Conservation (phyloP, 2,797 vertebrate species). For the Rallus crepitans region DNA sequence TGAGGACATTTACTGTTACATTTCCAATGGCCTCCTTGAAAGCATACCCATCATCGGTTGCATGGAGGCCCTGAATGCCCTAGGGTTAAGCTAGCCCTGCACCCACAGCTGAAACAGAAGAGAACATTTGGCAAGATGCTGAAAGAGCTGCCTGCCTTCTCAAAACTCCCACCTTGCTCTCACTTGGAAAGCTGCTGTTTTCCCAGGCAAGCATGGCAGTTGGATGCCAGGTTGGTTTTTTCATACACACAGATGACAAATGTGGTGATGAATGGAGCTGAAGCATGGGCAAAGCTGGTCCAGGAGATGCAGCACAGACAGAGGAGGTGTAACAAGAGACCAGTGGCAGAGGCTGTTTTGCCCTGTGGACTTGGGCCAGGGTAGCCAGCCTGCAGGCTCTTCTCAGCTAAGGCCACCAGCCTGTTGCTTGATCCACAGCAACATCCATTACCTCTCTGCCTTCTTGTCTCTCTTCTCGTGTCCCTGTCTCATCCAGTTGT, state of each 20-base stretch:
- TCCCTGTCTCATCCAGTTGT: neutral
- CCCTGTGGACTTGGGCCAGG: neutral
- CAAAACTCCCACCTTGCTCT: constrained; percentile 66
- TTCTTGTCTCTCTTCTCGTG: neutral
- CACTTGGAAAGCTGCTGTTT: constrained; percentile 45
- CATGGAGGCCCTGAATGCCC: neutral
- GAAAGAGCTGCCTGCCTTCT: constrained; percentile 70
- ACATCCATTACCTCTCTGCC: neutral
- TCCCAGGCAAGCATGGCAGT: constrained; percentile 42
- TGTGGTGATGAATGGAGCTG: constrained; percentile 17
- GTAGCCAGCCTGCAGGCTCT: neutral
- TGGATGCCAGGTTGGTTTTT: constrained; percentile 30
- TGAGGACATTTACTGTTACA: constrained; percentile 11
- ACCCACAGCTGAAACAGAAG: constrained; percentile 62
- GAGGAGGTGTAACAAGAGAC: neutral
- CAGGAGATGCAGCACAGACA: neutral
- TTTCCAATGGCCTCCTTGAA: constrained; percentile 36
- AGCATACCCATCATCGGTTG: neutral
- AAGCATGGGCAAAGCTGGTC: neutral
- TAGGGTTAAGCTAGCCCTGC: constrained; percentile 31
- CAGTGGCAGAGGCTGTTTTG: neutral
- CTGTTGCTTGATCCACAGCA: neutral
- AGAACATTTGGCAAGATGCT: constrained; percentile 57
- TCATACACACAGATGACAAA: neutral
- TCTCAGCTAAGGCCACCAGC: neutral